Evolutionary conservation across 1,140 invertebrate genomes (phyloP), one percentile per base, ranked within the genome.

Genomic region (Neuroterus valhalla): DNA sequence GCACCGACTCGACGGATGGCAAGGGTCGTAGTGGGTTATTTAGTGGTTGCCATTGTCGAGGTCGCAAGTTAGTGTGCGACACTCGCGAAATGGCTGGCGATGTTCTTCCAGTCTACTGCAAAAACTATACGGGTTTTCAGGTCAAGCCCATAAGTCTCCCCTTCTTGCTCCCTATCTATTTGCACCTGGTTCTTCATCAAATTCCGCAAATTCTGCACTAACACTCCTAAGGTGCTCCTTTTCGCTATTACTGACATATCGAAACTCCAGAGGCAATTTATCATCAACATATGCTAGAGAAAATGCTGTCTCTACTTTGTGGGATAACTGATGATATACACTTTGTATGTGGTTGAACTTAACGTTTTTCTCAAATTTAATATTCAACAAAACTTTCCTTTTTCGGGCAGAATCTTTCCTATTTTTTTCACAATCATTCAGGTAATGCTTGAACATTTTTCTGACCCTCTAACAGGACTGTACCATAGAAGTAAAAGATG

Each of bases 11-110:
- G 23, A 62, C 55, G 55, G 31, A 62, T 26, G 55, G 55, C 23
- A 62, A 62, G 26, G 55, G 55, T 62, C 55, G 55, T 62, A 62
- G 12, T 62, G 5, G 23, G 55, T 62, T 62, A 62, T 62, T 62
- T 62, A 62, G 55, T 31, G 21, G 55, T 62, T 62, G 55, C 23
- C 23, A 62, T 62, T 62, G 55, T 62, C 55, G 55, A 62, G 55
- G 50, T 11, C 23, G 21, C 50, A 11, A 55, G 50, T 55, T 55
- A 12, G 2, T 55, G n/a, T 55, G 50, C 50, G 50, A 55, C 50
- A 55, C 50, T 55, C 46, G 46, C 19, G 46, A 48, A 48, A 48
- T 48, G 50, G 50, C 50, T 21, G n/a, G n/a, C n/a, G n/a, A 23
- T 55, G 50, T 55, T 55, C 50, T 55, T 55, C 17, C n/a, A n/a